A percentile compares a stretch with the other conserved stretches of the same genome.
Conservation (phyloP, 2,888 invertebrate genomes). For the Thecophora atra region DNA sequence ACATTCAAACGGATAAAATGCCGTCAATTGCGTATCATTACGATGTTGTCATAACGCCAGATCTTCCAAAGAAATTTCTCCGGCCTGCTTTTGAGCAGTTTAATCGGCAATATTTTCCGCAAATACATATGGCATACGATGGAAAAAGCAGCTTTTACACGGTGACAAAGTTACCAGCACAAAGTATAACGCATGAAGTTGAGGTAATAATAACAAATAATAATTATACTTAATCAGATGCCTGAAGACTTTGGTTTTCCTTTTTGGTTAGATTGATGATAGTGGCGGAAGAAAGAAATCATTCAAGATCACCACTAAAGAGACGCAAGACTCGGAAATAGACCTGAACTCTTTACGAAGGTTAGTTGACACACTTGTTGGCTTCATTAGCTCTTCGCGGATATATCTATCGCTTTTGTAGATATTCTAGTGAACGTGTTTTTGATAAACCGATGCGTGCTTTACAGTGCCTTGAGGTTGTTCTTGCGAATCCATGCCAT, state of each 20-base stretch:
- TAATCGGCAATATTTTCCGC: constrained; percentile 62
- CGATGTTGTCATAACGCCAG: constrained; percentile 79
- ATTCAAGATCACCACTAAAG: constrained; percentile 55
- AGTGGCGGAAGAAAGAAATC: constrained; percentile 45
- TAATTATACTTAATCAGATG: not conserved
- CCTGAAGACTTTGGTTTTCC: not conserved
- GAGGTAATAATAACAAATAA: constrained; percentile 46
- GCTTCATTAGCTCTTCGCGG: no score
- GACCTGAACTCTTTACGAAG: constrained; percentile 55
- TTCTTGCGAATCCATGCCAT: constrained; percentile 69
- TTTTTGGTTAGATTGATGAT: constrained; percentile 51
- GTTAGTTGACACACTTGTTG: constrained; percentile 43
- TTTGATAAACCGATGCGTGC: constrained; percentile 65
- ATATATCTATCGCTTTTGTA: constrained; percentile 45
- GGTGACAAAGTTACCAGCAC: constrained; percentile 44
- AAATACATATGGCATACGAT: constrained; percentile 75
- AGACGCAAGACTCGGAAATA: constrained; percentile 51
- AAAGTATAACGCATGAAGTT: constrained; percentile 45
- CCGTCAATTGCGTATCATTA: constrained; percentile 75
- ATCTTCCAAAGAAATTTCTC: constrained; percentile 74
- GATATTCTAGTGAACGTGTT: constrained; percentile 57
- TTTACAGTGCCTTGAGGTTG: constrained; percentile 74
- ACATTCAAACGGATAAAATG: constrained; percentile 68
- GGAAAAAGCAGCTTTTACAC: constrained; percentile 75
- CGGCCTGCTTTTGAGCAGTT: constrained; percentile 67